These are phyloP conservation scores for Rhinophrynus dorsalis DNA, from an alignment of 2,797 vertebrate genomes.

Conservation along the genomic window DNA sequence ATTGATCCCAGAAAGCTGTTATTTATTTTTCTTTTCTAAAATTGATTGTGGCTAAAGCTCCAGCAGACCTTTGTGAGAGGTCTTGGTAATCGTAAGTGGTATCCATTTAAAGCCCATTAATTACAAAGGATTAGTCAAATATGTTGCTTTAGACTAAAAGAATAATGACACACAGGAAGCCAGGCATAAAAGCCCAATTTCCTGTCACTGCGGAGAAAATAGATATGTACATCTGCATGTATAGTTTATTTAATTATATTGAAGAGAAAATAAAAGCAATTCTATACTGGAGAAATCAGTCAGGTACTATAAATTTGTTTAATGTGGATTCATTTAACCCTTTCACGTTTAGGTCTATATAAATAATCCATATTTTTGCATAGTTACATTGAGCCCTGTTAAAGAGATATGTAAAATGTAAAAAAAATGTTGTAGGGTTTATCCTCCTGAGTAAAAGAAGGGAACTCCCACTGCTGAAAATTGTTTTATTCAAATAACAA, in stretches of 20 bases:
- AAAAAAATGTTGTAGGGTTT: too few species aligned
- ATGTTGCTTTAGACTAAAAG: conserved; percentile 46
- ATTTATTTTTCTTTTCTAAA: conserved; percentile 16
- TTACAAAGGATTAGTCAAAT: conserved; percentile 59
- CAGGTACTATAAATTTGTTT: conserved; percentile 5
- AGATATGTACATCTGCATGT: conserved; percentile 40
- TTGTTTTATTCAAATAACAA: too few species aligned
- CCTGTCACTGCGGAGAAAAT: conserved; percentile 46
- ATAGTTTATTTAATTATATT: conserved; percentile 59
- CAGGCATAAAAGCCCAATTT: conserved; percentile 61
- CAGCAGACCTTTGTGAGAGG: conserved; percentile 49
- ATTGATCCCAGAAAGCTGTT: conserved; percentile 10
- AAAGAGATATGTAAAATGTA: too few species aligned
- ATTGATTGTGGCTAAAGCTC: conserved; percentile 33
- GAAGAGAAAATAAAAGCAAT: conserved; percentile 8
- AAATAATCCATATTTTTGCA: too few species aligned
- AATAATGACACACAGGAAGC: conserved; percentile 53
- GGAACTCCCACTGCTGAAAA: too few species aligned
- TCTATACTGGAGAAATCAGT: too few species aligned
- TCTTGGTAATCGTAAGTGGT: conserved; percentile 50
- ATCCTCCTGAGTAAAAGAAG: too few species aligned
- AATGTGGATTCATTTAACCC: too few species aligned
- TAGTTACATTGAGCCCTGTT: too few species aligned
- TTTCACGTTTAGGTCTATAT: too few species aligned
- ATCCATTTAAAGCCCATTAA: conserved; percentile 58